A percentile compares a stretch with the other conserved stretches of the same genome.
Conservation (phyloP, 2,113 vertebrate species). For the Silurus glanis region DNA sequence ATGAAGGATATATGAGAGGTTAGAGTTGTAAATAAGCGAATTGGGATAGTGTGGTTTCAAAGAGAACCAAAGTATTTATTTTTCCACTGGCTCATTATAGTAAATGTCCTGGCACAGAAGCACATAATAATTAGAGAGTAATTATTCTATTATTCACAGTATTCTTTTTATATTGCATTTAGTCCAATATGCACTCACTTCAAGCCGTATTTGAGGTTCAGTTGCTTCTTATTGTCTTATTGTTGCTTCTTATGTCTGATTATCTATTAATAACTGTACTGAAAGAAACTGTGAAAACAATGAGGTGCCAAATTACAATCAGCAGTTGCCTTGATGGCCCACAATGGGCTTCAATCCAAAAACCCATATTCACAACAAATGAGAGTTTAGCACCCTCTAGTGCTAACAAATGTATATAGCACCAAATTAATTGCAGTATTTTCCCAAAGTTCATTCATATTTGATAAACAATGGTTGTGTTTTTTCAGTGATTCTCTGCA, state of each 20-base stretch:
- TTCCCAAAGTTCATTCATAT: neutral
- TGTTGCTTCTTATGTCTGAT: neutral
- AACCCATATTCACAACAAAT: neutral
- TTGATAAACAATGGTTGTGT: neutral
- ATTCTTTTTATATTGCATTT: neutral
- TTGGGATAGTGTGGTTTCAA: neutral
- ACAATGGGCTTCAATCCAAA: neutral
- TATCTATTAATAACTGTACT: too few relatives aligned
- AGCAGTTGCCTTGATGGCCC: neutral
- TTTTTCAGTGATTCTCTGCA: neutral
- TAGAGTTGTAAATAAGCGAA: neutral
- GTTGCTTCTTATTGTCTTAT: too few relatives aligned
- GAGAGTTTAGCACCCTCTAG: constrained; percentile 8
- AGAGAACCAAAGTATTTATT: neutral
- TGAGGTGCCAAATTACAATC: neutral
- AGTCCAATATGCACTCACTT: neutral
- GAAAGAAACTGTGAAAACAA: neutral
- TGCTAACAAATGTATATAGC: neutral
- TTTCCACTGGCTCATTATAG: neutral
- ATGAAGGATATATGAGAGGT: neutral
- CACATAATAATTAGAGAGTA: neutral
- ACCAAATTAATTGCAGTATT: neutral
- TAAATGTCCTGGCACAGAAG: neutral
- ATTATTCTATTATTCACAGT: neutral
- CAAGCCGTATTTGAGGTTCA: too few relatives aligned